phyloP scores from a whole-genome alignment of 1,140 invertebrate genomes.

The Meloidogyne floridensis region DNA sequence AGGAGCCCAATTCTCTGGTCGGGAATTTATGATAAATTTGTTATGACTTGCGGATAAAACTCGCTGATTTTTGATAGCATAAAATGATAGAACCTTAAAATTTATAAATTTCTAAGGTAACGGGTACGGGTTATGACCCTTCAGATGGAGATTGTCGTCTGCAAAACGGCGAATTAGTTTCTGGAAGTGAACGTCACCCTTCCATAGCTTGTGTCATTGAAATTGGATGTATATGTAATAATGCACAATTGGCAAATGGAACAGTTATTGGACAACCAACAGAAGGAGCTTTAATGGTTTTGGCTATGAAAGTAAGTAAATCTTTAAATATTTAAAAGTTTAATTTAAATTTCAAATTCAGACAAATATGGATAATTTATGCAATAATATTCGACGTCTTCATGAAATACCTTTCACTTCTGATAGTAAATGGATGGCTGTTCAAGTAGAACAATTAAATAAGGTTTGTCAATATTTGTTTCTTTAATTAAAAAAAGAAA shows the following conservation, averaged over 20 bases:
- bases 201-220: constrained; percentile 67
- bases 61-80: too few species aligned
- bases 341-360: constrained; percentile 63
- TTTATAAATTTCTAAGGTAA: constrained; percentile 66
- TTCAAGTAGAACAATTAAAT: constrained; percentile 83
- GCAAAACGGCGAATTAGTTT: constrained; percentile 43
- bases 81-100: too few species aligned
- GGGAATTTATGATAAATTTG: too few species aligned
- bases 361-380: constrained; percentile 81
- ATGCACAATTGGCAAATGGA: constrained; percentile 82
- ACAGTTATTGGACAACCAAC: constrained; percentile 91
- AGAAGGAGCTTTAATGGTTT: constrained; percentile 89
- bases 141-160: constrained; percentile 72
- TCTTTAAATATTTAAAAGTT: constrained; percentile 18
- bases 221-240: constrained; percentile 89
- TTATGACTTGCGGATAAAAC: too few species aligned
- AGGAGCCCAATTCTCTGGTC: too few species aligned
- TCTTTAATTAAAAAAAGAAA: too few species aligned
- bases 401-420: constrained; percentile 96
- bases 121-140: constrained; percentile 88
- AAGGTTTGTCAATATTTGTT: too few species aligned
- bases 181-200: constrained; percentile 51
- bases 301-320: constrained; percentile 78
- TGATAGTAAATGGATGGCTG: constrained; percentile 98
- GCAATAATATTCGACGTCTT: constrained; percentile 80